A percentile compares a stretch with the other conserved stretches of the same genome.
Evolutionary conservation across 2,113 vertebrate genomes (phyloP).

Genomic region (Psephotus haematonotus): DNA sequence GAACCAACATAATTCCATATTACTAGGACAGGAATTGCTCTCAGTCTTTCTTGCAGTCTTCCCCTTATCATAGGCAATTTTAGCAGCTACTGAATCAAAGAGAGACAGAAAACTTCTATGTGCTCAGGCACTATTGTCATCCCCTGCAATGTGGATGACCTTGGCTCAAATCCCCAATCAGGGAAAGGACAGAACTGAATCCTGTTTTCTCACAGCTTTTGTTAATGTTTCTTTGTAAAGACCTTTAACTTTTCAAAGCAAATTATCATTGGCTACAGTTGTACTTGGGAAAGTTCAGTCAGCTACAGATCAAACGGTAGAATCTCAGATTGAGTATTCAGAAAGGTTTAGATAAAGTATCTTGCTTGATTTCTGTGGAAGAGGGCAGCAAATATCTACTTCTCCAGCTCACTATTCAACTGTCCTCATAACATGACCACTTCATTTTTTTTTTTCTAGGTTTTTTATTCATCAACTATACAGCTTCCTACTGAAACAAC

Average conservation of each 20-base stretch:
- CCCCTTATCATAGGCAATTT: neutral
- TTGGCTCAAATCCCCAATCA: neutral
- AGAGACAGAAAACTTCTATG: neutral
- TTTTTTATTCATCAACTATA: neutral
- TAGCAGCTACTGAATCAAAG: neutral
- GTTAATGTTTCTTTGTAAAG: neutral
- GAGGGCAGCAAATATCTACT: neutral
- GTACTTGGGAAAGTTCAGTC: neutral
- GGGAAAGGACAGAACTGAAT: neutral
- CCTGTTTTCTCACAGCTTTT: neutral
- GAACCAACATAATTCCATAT: neutral
- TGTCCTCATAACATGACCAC: rapidly evolving
- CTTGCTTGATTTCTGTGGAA: neutral
- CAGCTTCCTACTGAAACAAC: neutral
- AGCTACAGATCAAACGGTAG: neutral
- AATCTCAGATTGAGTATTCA: neutral
- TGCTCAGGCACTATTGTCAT: neutral
- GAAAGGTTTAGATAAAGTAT: neutral
- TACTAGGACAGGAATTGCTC: neutral
- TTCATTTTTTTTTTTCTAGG: neutral
- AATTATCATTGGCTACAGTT: neutral
- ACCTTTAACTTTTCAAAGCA: neutral
- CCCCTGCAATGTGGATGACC: neutral
- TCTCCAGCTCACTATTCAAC: neutral
- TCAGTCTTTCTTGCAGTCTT: neutral